Evolutionary conservation across 2,888 invertebrate genomes (phyloP).

Genomic region (Salticus scenicus): DNA sequence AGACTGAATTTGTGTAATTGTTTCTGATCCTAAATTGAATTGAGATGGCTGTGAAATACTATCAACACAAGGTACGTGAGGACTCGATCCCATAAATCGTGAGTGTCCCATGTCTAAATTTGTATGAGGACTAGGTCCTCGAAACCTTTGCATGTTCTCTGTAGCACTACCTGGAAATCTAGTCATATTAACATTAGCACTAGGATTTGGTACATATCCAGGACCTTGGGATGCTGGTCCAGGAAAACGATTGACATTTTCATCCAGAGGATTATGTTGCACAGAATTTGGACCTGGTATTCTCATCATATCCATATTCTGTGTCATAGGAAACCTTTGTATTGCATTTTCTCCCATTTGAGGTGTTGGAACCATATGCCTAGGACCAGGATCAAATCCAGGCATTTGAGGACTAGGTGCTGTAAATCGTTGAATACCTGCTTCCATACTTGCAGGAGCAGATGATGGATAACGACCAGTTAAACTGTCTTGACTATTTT

Average conservation of each 20-base stretch:
- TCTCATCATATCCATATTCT: slow-evolving; percentile 51
- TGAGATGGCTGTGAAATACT: slow-evolving; percentile 55
- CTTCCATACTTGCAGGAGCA: slow-evolving; percentile 75
- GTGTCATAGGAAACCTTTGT: slow-evolving; percentile 44
- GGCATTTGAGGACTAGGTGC: slow-evolving; percentile 73
- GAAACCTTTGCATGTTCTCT: slow-evolving; percentile 73
- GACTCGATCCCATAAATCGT: slow-evolving; percentile 58
- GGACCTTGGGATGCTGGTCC: slow-evolving; percentile 38
- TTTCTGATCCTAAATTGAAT: slow-evolving; percentile 43
- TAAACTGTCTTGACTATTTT: slow-evolving; percentile 66
- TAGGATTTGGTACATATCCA: slow-evolving; percentile 57
- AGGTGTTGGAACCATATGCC: slow-evolving; percentile 34
- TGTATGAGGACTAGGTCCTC: slow-evolving; percentile 74
- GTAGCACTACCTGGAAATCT: slow-evolving; percentile 71
- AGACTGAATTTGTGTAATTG: slow-evolving; percentile 38
- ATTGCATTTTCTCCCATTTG: slow-evolving; percentile 43
- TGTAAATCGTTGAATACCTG: slow-evolving; percentile 57
- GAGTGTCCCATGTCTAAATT: slow-evolving; percentile 72
- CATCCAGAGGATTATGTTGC: slow-evolving; percentile 58
- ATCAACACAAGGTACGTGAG: slow-evolving; percentile 68
- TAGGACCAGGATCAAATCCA: slow-evolving; percentile 50
- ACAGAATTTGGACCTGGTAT: slow-evolving; percentile 51
- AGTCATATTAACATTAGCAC: slow-evolving; percentile 67
- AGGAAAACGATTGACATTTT: slow-evolving; percentile 44
- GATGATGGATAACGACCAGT: slow-evolving; percentile 72